Base-by-base conservation (phyloP, 2,797 vertebrate genomes). In the Apogon talboti region DNA sequence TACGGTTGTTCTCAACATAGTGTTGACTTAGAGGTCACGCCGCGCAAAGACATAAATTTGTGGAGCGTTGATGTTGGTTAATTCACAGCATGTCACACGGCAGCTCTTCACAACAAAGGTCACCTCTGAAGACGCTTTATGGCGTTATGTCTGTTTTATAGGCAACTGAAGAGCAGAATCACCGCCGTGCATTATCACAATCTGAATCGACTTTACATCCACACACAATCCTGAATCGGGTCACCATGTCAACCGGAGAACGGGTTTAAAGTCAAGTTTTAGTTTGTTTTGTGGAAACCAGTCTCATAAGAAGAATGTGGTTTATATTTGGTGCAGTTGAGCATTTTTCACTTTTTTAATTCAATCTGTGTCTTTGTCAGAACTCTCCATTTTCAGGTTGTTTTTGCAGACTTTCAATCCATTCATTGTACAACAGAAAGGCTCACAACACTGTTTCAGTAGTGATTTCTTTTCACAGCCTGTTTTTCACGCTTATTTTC, bases 1-100 rank as follows among this genome's bases (percentile, higher is more conserved):
- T 66, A 44, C 50, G 10, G 63, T 55, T 68, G 67, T 64, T 82
- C 71, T 61, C 41, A 8, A 66, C 53, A n/a, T 60, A n/a, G 50
- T 70, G 82, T 83, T 79, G 80, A 74, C 79, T 79, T 72, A 48
- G 84, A 84, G 89, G 86, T 85, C 84, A 76, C 73, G 42, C 60
- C 2, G 69, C 66, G 45, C 66, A 62, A 51, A 79, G 69, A 62
- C 81, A 74, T 75, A 74, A 12, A 81, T 84, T 74, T 65, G 44
- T 65, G 28, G 9, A 55, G 65, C 78, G 47, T 66, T 76, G 64
- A 78, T 78, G 79, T 67, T 46, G 71, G 76, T 67, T 82, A 79
- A 78, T 87, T 89, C 71, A 61, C 81, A 64, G 70, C 77, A 3
- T 66, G 79, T 72, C 69, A 69, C 65, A 47, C 50, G 19, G 72